A percentile compares a stretch with the other conserved stretches of the same genome.
Conservation (phyloP, 2,888 invertebrate species). For the Rhingia campestris region DNA sequence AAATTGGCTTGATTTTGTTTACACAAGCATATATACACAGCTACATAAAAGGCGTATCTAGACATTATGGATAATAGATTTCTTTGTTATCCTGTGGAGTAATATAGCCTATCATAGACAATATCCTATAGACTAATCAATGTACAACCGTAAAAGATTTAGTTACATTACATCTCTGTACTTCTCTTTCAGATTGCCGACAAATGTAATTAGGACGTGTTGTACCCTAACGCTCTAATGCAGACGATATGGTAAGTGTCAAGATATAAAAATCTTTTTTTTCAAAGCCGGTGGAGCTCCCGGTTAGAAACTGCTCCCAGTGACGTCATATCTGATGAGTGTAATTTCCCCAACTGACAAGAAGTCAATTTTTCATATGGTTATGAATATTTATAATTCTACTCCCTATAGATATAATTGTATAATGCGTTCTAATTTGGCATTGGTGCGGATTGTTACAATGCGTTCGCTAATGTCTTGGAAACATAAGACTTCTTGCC, state of each 20-base stretch:
- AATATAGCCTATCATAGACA: background rate
- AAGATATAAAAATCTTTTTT: background rate
- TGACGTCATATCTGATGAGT: too few species aligned
- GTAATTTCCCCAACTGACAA: too few species aligned
- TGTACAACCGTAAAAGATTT: constrained; percentile 22
- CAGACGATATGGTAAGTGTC: constrained; percentile 83
- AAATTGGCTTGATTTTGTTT: constrained; percentile 54
- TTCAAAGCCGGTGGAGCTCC: background rate
- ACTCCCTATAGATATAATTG: too few species aligned
- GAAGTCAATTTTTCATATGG: too few species aligned
- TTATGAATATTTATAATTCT: too few species aligned
- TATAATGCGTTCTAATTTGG: too few species aligned
- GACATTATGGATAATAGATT: constrained; percentile 33
- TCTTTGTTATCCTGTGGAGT: constrained; percentile 9
- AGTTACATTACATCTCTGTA: constrained; percentile 12
- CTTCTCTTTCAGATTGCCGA: constrained; percentile 79
- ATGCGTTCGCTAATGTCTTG: too few species aligned
- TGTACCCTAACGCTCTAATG: constrained; percentile 83
- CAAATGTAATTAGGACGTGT: constrained; percentile 82
- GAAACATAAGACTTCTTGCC: too few species aligned
- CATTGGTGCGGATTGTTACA: too few species aligned
- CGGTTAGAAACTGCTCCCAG: background rate
- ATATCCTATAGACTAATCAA: background rate
- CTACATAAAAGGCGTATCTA: background rate
- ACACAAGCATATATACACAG: background rate